These are phyloP conservation scores for Beris morrisii DNA, from an alignment of 2,888 invertebrate genomes.

Conservation along the genomic window DNA sequence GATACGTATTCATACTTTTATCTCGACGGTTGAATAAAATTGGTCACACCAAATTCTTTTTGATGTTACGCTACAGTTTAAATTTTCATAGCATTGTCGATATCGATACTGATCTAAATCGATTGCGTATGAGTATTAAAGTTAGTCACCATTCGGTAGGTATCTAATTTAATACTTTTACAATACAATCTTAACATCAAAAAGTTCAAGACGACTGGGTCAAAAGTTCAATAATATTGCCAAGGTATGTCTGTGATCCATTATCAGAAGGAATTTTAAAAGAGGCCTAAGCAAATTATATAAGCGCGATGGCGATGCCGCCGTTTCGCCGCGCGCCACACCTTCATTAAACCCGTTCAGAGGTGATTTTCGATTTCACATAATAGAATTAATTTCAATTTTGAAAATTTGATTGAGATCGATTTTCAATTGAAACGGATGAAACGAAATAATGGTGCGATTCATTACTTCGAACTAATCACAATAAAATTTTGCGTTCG, in stretches of 20 bases:
- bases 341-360: constrained; percentile 4
- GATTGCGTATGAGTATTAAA: constrained; percentile 8
- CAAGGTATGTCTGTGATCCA: constrained; percentile 7
- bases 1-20: too few species aligned
- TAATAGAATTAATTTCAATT: constrained; percentile 20
- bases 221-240: constrained; percentile 29
- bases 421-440: constrained; percentile 13
- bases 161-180: too few species aligned
- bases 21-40: background rate
- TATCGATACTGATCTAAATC: constrained; percentile 25
- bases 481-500: too few species aligned
- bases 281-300: constrained; percentile 15
- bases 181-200: background rate
- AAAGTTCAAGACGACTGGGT: constrained; percentile 30
- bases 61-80: constrained; percentile 22
- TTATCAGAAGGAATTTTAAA: constrained; percentile 13
- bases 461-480: background rate
- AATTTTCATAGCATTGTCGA: constrained; percentile 22
- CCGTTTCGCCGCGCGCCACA: constrained; percentile 2
- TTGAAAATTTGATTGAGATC: constrained; percentile 12
- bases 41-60: constrained; percentile 26
- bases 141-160: too few species aligned
- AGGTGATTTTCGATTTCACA: constrained; percentile 1
- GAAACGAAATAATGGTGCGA: constrained; percentile 1
- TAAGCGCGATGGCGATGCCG: constrained; percentile 3